Evolutionary conservation across 2,113 vertebrate species (phyloP).

Genomic region (Scartelaos histophorus): DNA sequence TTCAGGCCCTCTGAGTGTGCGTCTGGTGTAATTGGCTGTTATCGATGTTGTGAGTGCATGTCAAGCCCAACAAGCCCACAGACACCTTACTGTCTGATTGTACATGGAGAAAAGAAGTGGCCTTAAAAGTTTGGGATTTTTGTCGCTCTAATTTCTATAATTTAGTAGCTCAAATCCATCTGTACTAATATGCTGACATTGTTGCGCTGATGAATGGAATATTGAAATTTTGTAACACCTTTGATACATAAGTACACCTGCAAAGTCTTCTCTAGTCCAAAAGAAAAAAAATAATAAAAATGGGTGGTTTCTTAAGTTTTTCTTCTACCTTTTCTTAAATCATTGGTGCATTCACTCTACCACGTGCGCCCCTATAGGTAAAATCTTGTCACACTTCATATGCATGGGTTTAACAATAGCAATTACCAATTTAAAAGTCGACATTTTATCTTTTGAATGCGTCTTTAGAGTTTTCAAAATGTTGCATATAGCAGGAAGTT

Average conservation of each 20-base stretch:
- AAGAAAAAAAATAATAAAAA: too few relatives aligned
- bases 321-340: too few relatives aligned
- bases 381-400: background rate
- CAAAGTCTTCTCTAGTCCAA: too few relatives aligned
- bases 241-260: too few relatives aligned
- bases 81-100: constrained; percentile 58
- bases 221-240: background rate
- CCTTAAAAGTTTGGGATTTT: constrained; percentile 8
- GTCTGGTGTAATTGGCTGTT: constrained; percentile 80
- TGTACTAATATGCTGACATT: background rate
- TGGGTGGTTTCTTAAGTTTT: too few relatives aligned
- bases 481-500: too few relatives aligned
- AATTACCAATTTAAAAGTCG: too few relatives aligned
- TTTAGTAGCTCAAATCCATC: background rate
- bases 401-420: too few relatives aligned
- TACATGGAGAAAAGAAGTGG: constrained; percentile 39
- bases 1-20: constrained; percentile 72
- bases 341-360: too few relatives aligned
- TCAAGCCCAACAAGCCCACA: constrained; percentile 59
- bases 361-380: too few relatives aligned
- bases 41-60: constrained; percentile 76
- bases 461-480: too few relatives aligned
- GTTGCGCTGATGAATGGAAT: background rate
- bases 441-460: too few relatives aligned
- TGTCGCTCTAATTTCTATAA: background rate